phyloP scores from a whole-genome alignment of 53 echinoderm and acorn worm genomes.

The Henricia sp. region DNA sequence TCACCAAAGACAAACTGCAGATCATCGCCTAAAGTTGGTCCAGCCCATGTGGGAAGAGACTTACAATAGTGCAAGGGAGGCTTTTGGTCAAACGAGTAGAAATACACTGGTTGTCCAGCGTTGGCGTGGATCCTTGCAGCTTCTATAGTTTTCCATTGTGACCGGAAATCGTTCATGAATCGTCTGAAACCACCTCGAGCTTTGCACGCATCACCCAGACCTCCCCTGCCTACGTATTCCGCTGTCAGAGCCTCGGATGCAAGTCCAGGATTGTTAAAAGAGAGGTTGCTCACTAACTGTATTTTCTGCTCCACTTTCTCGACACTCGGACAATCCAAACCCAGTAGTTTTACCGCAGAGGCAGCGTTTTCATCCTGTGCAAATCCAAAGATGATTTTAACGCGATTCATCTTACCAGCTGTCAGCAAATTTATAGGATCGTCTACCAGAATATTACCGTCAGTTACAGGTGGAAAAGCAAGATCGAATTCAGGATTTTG shows the following conservation, averaged over 20 bases:
- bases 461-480: conserved; percentile 34
- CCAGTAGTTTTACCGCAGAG: not conserved
- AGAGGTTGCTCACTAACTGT: not conserved
- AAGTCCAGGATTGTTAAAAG: conserved; percentile 6
- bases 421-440: not conserved
- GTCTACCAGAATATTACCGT: conserved; percentile 29
- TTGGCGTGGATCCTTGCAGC: conserved; percentile 34
- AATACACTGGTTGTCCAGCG: conserved; percentile 22
- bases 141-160: conserved; percentile 10
- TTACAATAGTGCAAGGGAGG: conserved; percentile 7
- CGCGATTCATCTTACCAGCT: conserved; percentile 12
- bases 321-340: conserved; percentile 1
- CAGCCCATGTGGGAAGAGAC: conserved; percentile 46
- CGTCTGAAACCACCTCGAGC: conserved; percentile 17
- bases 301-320: conserved; percentile 8
- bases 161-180: conserved; percentile 33
- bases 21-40: conserved; percentile 61
- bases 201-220: conserved; percentile 24
- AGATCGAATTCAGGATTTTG: not conserved
- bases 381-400: conserved; percentile 32
- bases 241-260: not conserved
- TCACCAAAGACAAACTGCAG: conserved; percentile 70
- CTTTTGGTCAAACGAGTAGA: conserved; percentile 42
- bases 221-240: conserved; percentile 2
- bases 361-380: conserved; percentile 11